These are phyloP conservation scores for Dorcus hopei DNA, from an alignment of 2,888 invertebrate species.

Conservation along the genomic window DNA sequence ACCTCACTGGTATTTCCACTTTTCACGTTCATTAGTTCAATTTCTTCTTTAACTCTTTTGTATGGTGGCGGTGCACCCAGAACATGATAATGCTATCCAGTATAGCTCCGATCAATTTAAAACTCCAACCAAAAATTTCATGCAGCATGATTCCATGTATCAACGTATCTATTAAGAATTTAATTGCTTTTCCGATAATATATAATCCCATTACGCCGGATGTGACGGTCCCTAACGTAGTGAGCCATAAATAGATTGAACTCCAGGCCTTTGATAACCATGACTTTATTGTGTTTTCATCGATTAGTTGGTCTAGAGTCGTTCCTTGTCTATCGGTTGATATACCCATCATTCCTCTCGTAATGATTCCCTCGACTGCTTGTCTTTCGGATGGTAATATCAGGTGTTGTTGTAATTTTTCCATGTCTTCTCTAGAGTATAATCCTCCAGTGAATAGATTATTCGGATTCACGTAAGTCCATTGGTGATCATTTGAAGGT, in stretches of 20 bases:
- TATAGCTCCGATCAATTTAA: conserved; percentile 1
- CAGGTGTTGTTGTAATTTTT: conserved; percentile 1
- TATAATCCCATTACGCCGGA: too few relatives aligned
- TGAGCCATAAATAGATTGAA: too few relatives aligned
- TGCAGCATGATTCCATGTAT: conserved; percentile 3
- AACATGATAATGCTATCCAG: conserved; percentile 7
- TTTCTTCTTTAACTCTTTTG: too few relatives aligned
- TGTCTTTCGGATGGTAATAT: conserved; percentile 3
- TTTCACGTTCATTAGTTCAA: too few relatives aligned
- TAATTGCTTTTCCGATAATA: not conserved
- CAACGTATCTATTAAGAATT: conserved; percentile 3
- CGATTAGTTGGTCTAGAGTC: too few relatives aligned
- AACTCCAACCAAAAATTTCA: conserved; percentile 5
- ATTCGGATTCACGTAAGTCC: not conserved
- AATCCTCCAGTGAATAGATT: not conserved
- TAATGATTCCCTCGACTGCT: not conserved
- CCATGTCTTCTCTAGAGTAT: conserved; percentile 3
- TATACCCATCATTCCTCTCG: too few relatives aligned
- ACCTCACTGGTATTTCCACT: too few relatives aligned
- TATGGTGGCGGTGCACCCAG: not conserved
- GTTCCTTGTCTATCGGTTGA: too few relatives aligned
- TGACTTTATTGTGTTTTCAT: too few relatives aligned
- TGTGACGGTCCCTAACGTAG: too few relatives aligned
- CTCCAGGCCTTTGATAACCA: too few relatives aligned
- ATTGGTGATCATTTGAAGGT: conserved; percentile 1